Conservation (phyloP, 2,888 invertebrate genomes). For the Trissonchulus sp. region DNA sequence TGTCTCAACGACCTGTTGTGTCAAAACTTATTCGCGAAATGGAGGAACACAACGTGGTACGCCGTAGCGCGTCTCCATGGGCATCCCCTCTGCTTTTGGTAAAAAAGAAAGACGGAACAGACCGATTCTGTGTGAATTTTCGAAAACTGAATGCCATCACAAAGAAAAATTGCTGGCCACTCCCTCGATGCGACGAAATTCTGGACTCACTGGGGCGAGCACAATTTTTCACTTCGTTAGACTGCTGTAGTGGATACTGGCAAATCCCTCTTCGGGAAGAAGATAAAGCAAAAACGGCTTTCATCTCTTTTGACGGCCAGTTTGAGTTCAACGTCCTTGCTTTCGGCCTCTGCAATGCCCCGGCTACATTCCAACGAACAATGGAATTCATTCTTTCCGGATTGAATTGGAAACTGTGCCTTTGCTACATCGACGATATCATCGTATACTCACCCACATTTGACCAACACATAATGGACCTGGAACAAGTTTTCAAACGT, state of each 20-base stretch:
- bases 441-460: slow-evolving; percentile 7
- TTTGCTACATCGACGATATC: slow-evolving; percentile 17
- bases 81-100: slow-evolving; percentile 48
- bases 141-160: too few relatives aligned
- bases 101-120: slow-evolving; percentile 44
- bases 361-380: slow-evolving; percentile 10
- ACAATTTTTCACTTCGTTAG: slow-evolving; percentile 25
- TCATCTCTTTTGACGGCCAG: slow-evolving; percentile 11
- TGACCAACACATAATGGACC: not conserved
- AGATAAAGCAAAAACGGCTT: not conserved
- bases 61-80: slow-evolving; percentile 46
- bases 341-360: slow-evolving; percentile 15
- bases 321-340: slow-evolving; percentile 15
- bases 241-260: slow-evolving; percentile 31
- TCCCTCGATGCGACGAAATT: too few relatives aligned
- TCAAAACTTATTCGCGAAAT: not conserved
- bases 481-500: not conserved
- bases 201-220: not conserved
- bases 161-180: too few relatives aligned
- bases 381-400: slow-evolving; percentile 2
- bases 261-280: not conserved
- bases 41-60: slow-evolving; percentile 26
- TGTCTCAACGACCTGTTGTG: not conserved
- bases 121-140: slow-evolving; percentile 40
- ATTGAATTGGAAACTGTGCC: slow-evolving; percentile 12